phyloP scores from a whole-genome alignment of 2,888 invertebrate genomes.

The Amphipyra berbera region DNA sequence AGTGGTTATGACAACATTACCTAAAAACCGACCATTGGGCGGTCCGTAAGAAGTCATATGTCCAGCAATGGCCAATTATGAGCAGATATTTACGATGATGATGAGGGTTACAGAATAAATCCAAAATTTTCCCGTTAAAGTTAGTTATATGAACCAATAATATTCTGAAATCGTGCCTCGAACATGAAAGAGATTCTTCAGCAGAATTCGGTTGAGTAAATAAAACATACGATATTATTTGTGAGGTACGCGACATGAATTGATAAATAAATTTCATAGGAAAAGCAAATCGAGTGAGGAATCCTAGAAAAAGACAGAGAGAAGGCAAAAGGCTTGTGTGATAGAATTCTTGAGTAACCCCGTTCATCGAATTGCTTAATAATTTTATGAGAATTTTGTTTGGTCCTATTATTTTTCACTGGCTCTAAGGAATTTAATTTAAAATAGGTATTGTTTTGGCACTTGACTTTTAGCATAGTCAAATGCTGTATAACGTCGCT shows the following conservation, averaged over 20 bases:
- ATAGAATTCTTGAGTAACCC: constrained; percentile 6
- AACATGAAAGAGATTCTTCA: constrained; percentile 44
- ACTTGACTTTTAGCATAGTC: no score
- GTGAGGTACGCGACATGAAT: constrained; percentile 43
- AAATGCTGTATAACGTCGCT: no score
- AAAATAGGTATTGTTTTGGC: no score
- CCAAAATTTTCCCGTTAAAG: neutral
- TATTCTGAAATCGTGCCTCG: constrained; percentile 32
- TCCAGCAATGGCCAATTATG: no score
- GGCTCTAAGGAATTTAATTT: no score
- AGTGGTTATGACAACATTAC: no score
- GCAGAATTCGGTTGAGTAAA: constrained; percentile 44
- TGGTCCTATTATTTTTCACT: no score
- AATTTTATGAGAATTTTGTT: neutral
- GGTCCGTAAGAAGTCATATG: no score
- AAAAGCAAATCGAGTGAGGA: constrained; percentile 14
- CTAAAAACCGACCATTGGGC: no score
- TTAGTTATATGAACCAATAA: constrained; percentile 18
- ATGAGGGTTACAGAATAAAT: neutral
- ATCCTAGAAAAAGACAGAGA: constrained; percentile 1
- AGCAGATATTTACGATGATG: neutral
- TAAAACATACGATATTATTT: constrained; percentile 57
- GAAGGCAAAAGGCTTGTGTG: constrained; percentile 1
- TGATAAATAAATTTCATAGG: constrained; percentile 34
- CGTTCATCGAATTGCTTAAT: neutral